Evolutionary conservation across 2,888 invertebrate genomes (phyloP).

Genomic region (Megastigmus dorsalis): DNA sequence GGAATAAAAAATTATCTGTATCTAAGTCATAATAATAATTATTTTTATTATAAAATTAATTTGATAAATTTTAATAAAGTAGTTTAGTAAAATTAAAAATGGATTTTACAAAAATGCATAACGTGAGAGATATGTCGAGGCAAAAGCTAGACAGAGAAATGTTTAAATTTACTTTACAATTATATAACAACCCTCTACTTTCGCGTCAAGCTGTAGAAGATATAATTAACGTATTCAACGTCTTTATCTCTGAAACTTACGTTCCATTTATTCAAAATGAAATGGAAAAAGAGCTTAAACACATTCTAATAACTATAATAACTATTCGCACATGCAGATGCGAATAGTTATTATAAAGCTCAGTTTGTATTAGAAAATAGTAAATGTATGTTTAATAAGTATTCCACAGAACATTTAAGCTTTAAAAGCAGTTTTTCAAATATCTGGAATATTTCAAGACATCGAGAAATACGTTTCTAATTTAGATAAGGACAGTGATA

Average conservation of each 20-base stretch:
- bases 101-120: not conserved
- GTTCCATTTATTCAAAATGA: slow-evolving; percentile 43
- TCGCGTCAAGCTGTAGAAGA: slow-evolving; percentile 39
- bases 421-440: slow-evolving; percentile 1
- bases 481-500: not conserved
- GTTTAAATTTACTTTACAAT: not conserved
- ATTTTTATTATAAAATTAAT: not conserved
- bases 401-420: slow-evolving; percentile 38
- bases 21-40: not conserved
- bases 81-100: not conserved
- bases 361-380: slow-evolving; percentile 37
- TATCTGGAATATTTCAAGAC: slow-evolving; percentile 11
- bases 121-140: not conserved
- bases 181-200: slow-evolving; percentile 41
- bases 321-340: too few relatives aligned
- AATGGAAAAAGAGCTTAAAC: slow-evolving; percentile 25
- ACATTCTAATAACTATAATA: too few relatives aligned
- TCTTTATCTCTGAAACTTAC: slow-evolving; percentile 32
- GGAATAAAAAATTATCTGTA: too few relatives aligned
- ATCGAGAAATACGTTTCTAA: slow-evolving; percentile 21
- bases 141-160: slow-evolving; percentile 1
- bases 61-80: not conserved
- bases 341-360: slow-evolving; percentile 6
- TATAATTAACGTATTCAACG: slow-evolving; percentile 26
- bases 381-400: slow-evolving; percentile 36